Conservation (phyloP, 2,888 invertebrate species). For the Acleris emargana region DNA sequence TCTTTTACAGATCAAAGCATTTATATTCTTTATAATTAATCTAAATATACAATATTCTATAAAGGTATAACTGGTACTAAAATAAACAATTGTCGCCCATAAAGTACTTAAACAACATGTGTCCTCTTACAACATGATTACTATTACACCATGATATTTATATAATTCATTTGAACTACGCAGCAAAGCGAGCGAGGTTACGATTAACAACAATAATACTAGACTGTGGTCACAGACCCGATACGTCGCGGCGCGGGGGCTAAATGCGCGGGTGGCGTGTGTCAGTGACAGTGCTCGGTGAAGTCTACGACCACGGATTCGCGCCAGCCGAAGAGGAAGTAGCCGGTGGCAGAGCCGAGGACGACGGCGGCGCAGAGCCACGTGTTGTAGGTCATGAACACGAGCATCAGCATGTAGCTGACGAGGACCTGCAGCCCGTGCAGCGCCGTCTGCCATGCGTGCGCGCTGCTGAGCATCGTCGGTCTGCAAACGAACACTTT, state of each 20-base stretch:
- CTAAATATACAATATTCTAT: constrained; percentile 65
- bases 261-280: constrained; percentile 29
- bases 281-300: constrained; percentile 97
- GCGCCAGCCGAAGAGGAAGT: constrained; percentile 98
- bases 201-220: constrained; percentile 58
- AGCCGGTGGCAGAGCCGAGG: constrained; percentile 94
- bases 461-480: constrained; percentile 92
- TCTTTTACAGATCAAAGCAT: constrained; percentile 53
- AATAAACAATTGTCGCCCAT: constrained; percentile 52
- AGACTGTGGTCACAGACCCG: constrained; percentile 44
- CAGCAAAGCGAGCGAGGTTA: constrained; percentile 57
- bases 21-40: constrained; percentile 53
- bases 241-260: neutral
- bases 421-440: constrained; percentile 95
- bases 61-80: constrained; percentile 74
- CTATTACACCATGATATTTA: constrained; percentile 65
- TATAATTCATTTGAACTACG: constrained; percentile 62
- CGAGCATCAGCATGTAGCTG: constrained; percentile 97
- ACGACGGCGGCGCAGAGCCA: constrained; percentile 96
- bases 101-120: constrained; percentile 58
- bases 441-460: constrained; percentile 93
- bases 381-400: constrained; percentile 98
- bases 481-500: constrained; percentile 84
- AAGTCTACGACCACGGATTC: constrained; percentile 96
- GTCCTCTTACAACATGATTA: constrained; percentile 73